Evolutionary conservation across 2,888 invertebrate species (phyloP).

Genomic region (Ormyrus thymus): DNA sequence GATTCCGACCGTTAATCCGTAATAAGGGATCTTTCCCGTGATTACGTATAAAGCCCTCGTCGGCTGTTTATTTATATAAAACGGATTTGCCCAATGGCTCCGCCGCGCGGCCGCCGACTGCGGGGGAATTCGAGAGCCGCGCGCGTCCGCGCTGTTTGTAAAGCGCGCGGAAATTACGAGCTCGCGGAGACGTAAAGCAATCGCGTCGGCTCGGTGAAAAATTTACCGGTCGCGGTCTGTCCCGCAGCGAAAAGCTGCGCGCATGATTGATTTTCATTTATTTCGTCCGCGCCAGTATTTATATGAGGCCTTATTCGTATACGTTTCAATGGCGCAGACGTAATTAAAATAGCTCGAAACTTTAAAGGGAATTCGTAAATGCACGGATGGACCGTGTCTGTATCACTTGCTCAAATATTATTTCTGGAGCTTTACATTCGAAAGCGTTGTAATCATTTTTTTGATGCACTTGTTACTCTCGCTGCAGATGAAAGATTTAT

Average conservation of each 20-base stretch:
- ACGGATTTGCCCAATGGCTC: not conserved
- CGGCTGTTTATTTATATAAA: slow-evolving; percentile 3
- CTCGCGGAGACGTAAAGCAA: not conserved
- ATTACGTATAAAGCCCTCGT: not conserved
- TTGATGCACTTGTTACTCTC: no score
- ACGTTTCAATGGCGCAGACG: no score
- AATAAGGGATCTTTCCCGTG: not conserved
- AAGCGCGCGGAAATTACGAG: no score
- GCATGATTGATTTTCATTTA: slow-evolving; percentile 22
- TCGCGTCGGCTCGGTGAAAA: not conserved
- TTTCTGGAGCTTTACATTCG: no score
- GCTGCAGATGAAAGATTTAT: no score
- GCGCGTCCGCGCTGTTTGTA: no score
- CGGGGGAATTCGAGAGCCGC: not conserved
- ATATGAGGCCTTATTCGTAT: not conserved
- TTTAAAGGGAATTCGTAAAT: no score
- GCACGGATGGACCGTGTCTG: no score
- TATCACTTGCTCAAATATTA: no score
- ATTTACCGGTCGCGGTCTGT: not conserved
- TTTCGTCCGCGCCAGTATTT: not conserved
- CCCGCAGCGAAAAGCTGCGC: not conserved
- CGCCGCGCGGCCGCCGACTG: not conserved
- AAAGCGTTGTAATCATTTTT: no score
- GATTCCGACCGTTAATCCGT: not conserved
- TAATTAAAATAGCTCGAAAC: no score